Evolutionary conservation across 92 coral and sea anemone genomes (phyloP), one percentile per base, ranked within the genome.

Genomic region (Siderastrea siderea): DNA sequence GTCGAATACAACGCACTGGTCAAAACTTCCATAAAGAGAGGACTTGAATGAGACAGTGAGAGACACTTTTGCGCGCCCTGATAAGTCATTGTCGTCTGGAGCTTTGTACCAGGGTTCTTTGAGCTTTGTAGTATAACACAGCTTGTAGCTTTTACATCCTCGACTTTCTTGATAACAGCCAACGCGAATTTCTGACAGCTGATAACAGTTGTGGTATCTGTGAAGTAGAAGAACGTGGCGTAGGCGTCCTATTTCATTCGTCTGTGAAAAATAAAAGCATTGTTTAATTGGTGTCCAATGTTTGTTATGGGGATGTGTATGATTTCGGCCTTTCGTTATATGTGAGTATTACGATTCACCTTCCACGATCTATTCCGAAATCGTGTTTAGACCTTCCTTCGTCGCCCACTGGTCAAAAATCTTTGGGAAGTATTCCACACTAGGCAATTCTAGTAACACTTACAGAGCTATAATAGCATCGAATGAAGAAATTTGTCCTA

Each of bases 1-100:
- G 59, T 95, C 95, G 62, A 95, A 91, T 61, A 91, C 75, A 50
- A 95, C 89, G 49, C 92, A 63, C 65, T 93, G 96, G 5, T 89
- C 83, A 77, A 95, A 95, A 74, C 92, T 93, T 16, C 98, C 98
- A 74, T 54, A 82, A 16, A 90, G 79, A 2, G 71, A 17, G 2
- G 93, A 61, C 5, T 44, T 64, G 80, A 95, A 95, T 3, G 93
- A 60, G 71, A 95, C 91, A 3, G 81, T 74, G 14, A 83, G 68
- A 66, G 67, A 53, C 13, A 93, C 77, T 16, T 80, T 78, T 9
- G 59, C 43, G 7, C 77, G 84, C 3, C 89, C 89, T 1, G 68
- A 17, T 5, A 43, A 58, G 38, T 26, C 38, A 4, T 44, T 54
- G 26, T 44, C 14, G 9, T 52, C 5, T 6, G 84, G 89, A 44